Evolutionary conservation across 2,888 invertebrate species (phyloP).

Genomic region (Stenotaenia linearis): DNA sequence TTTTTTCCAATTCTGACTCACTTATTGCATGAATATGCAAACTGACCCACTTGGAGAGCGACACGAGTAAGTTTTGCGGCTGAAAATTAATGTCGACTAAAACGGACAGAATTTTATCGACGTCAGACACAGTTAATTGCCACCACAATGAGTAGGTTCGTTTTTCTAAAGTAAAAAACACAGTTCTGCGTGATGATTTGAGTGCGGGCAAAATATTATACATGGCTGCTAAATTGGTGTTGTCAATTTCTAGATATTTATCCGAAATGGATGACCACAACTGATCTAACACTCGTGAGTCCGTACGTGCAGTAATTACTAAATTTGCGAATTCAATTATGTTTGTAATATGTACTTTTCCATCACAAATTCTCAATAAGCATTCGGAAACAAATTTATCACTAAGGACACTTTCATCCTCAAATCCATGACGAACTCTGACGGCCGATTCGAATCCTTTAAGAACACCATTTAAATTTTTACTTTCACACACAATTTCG

Average conservation of each 20-base stretch:
- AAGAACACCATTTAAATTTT: constrained; percentile 48
- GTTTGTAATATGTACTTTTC: constrained; percentile 56
- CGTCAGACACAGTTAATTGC: constrained; percentile 44
- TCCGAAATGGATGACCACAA: constrained; percentile 62
- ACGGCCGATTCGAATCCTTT: constrained; percentile 44
- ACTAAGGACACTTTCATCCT: constrained; percentile 44
- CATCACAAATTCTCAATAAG: constrained; percentile 57
- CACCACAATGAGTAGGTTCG: constrained; percentile 56
- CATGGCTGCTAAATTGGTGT: constrained; percentile 55
- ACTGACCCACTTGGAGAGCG: constrained; percentile 55
- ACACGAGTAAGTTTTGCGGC: constrained; percentile 44
- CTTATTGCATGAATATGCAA: constrained; percentile 57
- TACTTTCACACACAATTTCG: constrained; percentile 49
- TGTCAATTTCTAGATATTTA: constrained; percentile 55
- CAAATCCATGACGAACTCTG: constrained; percentile 41
- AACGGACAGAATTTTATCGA: constrained; percentile 42
- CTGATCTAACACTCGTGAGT: constrained; percentile 55
- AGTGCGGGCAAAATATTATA: constrained; percentile 56
- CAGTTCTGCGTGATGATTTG: constrained; percentile 56
- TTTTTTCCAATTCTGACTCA: constrained; percentile 51
- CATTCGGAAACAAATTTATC: constrained; percentile 58
- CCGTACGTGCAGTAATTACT: constrained; percentile 53
- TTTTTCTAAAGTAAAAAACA: constrained; percentile 57
- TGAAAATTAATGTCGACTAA: constrained; percentile 39
- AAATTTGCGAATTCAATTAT: constrained; percentile 57